These are phyloP conservation scores for Mimas tiliae DNA, from an alignment of 2,888 invertebrate species.

Conservation along the genomic window DNA sequence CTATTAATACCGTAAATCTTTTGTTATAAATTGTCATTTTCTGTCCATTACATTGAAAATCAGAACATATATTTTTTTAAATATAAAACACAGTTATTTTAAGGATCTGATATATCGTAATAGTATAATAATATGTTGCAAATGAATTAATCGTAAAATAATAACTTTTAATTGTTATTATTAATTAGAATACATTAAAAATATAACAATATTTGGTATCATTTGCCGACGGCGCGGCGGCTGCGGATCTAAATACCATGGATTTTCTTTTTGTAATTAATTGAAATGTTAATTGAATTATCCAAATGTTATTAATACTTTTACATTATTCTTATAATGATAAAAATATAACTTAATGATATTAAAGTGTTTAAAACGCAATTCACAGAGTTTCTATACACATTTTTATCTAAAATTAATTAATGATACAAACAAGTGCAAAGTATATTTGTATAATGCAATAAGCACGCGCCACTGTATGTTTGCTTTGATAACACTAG, in stretches of 20 bases:
- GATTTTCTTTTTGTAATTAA: too few species aligned
- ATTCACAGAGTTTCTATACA: background rate
- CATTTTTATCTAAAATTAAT: conserved; percentile 41
- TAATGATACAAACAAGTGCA: conserved; percentile 41
- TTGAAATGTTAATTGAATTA: too few species aligned
- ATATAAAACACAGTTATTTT: too few species aligned
- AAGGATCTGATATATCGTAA: too few species aligned
- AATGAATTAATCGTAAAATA: too few species aligned
- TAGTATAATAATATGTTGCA: too few species aligned
- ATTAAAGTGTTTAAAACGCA: background rate
- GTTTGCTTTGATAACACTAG: conserved; percentile 45
- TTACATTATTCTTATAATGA: too few species aligned
- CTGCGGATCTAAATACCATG: background rate
- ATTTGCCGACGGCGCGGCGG: conserved; percentile 19
- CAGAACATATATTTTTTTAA: too few species aligned
- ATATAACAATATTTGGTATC: background rate
- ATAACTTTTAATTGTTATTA: too few species aligned
- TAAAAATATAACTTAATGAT: background rate
- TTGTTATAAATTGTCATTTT: background rate
- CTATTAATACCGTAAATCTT: conserved; percentile 12
- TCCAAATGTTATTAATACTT: too few species aligned
- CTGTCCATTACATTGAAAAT: background rate
- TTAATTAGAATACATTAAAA: background rate
- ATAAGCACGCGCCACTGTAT: conserved; percentile 69
- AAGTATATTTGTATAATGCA: conserved; percentile 66